Conservation (phyloP, 2,888 invertebrate species). For the Trichogramma dendrolimi region DNA sequence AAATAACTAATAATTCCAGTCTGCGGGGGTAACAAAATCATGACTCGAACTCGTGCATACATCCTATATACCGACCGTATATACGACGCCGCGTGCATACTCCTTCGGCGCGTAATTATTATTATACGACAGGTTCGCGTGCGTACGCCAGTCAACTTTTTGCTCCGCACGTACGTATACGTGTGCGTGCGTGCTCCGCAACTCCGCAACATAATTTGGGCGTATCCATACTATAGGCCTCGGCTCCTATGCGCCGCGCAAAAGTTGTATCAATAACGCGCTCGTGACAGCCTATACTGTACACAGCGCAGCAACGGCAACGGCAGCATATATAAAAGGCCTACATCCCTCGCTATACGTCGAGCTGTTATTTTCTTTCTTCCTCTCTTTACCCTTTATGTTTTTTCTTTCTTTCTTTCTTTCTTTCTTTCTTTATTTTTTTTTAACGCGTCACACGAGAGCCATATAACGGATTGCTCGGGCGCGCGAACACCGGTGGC, state of each 20-base stretch:
- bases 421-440: not conserved
- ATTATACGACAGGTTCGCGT: not conserved
- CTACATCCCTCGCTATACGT: no score
- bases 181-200: constrained; percentile 9
- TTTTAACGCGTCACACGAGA: constrained; percentile 5
- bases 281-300: constrained; percentile 13
- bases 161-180: not conserved
- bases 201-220: constrained; percentile 15
- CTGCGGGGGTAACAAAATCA: no score
- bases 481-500: not conserved
- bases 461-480: not conserved
- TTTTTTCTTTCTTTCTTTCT: no score
- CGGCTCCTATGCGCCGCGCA: constrained; percentile 15
- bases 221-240: constrained; percentile 14
- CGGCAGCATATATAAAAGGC: no score
- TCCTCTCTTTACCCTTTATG: no score
- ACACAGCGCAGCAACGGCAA: not conserved
- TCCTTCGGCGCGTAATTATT: not conserved
- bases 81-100: not conserved
- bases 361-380: no score
- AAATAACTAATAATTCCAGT: no score
- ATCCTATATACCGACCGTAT: no score
- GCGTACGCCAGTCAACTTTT: not conserved
- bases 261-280: constrained; percentile 28
- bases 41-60: no score